These are phyloP conservation scores for Brachymystax lenok DNA, from an alignment of 2,797 vertebrate genomes.

Conservation along the genomic window DNA sequence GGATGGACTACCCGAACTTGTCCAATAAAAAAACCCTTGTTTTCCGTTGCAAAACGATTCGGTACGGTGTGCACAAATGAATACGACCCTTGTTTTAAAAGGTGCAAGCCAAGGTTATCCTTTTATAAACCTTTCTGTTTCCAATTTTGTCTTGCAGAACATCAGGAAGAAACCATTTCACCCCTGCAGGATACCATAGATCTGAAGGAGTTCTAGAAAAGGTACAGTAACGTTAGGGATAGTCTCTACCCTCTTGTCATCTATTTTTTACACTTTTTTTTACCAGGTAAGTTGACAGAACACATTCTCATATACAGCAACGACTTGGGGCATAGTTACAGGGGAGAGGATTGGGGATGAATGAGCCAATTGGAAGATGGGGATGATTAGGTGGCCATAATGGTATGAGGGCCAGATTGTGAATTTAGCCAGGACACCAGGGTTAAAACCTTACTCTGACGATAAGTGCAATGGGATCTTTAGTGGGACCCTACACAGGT, in stretches of 20 bases:
- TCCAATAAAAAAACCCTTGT: background rate
- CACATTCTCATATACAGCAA: no score
- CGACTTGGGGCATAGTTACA: no score
- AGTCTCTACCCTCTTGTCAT: background rate
- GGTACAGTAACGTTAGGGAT: constrained; percentile 48
- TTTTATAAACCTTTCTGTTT: background rate
- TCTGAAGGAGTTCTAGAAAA: constrained; percentile 74
- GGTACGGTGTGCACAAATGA: background rate
- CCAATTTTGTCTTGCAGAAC: constrained; percentile 57
- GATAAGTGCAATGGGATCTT: no score
- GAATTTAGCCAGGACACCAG: no score
- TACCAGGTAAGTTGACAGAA: no score
- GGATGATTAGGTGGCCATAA: no score
- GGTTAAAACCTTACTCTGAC: no score
- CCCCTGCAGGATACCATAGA: constrained; percentile 64
- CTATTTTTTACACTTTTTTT: background rate
- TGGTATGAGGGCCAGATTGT: no score
- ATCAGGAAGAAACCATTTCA: constrained; percentile 70
- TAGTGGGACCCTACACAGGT: no score
- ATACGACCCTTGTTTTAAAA: background rate
- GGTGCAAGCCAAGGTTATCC: background rate
- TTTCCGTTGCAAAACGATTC: background rate
- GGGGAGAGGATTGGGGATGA: no score
- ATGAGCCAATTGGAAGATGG: no score
- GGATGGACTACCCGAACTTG: background rate